Percentiles rank a stretch among this genome's conserved stretches.
Conservation (phyloP, 1,140 invertebrate genomes). For the Drosophila parvula region DNA sequence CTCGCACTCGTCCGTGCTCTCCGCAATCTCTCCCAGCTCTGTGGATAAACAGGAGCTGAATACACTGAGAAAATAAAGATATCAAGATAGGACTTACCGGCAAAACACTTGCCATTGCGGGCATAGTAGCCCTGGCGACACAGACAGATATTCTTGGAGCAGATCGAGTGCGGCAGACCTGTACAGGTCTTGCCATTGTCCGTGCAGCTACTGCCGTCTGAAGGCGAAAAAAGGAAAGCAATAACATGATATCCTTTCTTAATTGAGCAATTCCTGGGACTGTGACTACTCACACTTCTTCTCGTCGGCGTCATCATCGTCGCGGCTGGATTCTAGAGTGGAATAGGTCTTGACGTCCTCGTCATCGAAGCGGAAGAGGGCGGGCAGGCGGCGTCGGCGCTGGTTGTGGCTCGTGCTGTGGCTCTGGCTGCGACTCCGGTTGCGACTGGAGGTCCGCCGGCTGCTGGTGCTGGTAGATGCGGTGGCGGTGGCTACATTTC, state of each 20-base stretch:
- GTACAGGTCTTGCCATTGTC: constrained; percentile 73
- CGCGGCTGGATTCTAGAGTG: constrained; percentile 75
- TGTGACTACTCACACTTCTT: constrained; percentile 65
- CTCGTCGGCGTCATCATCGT: constrained; percentile 71
- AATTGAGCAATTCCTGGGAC: neutral
- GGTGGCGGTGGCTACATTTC: constrained; percentile 67
- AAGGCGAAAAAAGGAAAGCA: neutral
- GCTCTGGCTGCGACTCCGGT: constrained; percentile 44
- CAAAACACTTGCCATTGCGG: constrained; percentile 78
- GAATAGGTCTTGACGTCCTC: constrained; percentile 80
- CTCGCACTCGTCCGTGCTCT: constrained; percentile 80
- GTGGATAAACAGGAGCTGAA: neutral
- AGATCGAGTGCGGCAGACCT: constrained; percentile 75
- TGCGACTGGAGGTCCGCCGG: constrained; percentile 51
- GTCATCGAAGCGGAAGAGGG: constrained; percentile 74
- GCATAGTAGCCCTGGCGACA: constrained; percentile 76
- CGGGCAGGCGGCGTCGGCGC: constrained; percentile 51
- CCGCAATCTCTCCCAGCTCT: constrained; percentile 83
- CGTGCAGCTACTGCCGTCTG: constrained; percentile 75
- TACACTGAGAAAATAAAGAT: accelerated
- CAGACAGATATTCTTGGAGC: constrained; percentile 69
- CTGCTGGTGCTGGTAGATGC: constrained; percentile 61
- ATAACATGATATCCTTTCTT: no score
- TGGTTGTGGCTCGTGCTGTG: constrained; percentile 37
- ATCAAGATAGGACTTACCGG: constrained; percentile 54